Evolutionary conservation across 2,888 invertebrate species (phyloP).

Genomic region (Desoria tigrina): DNA sequence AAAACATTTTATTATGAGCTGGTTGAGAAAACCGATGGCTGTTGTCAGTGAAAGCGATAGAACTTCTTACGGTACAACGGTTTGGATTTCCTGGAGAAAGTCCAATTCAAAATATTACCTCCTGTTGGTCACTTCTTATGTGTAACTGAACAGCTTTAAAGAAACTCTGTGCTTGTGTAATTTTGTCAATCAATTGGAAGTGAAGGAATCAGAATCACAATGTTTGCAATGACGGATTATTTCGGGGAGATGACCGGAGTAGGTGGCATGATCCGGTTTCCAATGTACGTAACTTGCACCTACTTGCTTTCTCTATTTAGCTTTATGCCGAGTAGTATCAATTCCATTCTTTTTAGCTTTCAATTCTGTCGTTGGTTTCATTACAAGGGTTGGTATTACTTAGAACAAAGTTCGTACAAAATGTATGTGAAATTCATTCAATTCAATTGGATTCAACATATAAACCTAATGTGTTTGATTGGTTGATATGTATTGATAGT

Average conservation of each 20-base stretch:
- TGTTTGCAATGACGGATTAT: constrained; percentile 54
- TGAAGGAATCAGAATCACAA: constrained; percentile 26
- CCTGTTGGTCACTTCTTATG: neutral
- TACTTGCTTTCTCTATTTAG: neutral
- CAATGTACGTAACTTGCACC: constrained; percentile 38
- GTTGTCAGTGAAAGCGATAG: too few species aligned
- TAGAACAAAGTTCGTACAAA: too few species aligned
- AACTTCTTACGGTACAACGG: too few species aligned
- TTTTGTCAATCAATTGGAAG: neutral
- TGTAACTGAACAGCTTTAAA: neutral
- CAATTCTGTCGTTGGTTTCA: too few species aligned
- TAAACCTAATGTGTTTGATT: too few species aligned
- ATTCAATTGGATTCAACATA: too few species aligned
- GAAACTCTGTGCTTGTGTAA: neutral
- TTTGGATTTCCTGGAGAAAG: too few species aligned
- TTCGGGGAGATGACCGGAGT: constrained; percentile 51
- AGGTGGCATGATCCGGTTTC: constrained; percentile 40
- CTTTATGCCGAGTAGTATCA: neutral
- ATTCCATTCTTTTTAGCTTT: neutral
- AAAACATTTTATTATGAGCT: neutral
- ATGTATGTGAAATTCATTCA: too few species aligned
- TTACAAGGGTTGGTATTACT: too few species aligned
- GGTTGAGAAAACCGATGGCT: neutral
- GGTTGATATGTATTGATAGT: too few species aligned
- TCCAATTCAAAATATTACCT: too few species aligned